Conservation (phyloP, 2,888 invertebrate species). For the Saturnia pavonia region DNA sequence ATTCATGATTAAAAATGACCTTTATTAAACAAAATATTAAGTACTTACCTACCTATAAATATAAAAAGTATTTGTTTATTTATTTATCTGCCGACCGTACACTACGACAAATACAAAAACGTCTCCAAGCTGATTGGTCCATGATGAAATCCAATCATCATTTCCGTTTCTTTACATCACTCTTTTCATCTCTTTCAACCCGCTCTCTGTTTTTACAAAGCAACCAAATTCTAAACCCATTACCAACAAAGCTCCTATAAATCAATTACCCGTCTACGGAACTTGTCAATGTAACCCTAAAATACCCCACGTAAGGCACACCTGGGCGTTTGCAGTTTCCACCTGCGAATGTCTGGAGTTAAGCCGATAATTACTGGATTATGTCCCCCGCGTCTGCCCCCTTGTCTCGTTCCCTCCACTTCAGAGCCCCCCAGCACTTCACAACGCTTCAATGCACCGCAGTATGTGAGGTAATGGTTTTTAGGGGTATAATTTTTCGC, state of each 20-base stretch:
- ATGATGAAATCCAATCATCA: not conserved
- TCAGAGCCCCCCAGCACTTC: constrained; percentile 53
- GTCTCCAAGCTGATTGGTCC: no score
- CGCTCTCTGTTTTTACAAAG: constrained; percentile 34
- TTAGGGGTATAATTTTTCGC: constrained; percentile 74
- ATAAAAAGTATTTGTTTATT: no score
- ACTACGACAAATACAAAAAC: no score
- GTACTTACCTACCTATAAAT: no score
- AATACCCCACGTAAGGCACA: constrained; percentile 46
- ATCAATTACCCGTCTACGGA: constrained; percentile 59
- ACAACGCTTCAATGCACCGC: constrained; percentile 69
- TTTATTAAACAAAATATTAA: no score
- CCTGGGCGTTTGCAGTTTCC: constrained; percentile 56
- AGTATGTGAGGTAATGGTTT: constrained; percentile 75
- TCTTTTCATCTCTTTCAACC: constrained; percentile 9
- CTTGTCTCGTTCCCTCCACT: constrained; percentile 44
- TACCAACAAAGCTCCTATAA: constrained; percentile 45
- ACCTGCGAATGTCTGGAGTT: constrained; percentile 78
- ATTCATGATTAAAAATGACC: no score
- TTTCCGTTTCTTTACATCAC: not conserved
- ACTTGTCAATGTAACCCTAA: constrained; percentile 59
- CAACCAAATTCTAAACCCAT: constrained; percentile 17
- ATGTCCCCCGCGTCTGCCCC: constrained; percentile 46
- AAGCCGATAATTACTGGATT: constrained; percentile 81
- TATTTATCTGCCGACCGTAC: no score